Conservation (phyloP, 1,140 invertebrate genomes). For the Drosophila simulans region DNA sequence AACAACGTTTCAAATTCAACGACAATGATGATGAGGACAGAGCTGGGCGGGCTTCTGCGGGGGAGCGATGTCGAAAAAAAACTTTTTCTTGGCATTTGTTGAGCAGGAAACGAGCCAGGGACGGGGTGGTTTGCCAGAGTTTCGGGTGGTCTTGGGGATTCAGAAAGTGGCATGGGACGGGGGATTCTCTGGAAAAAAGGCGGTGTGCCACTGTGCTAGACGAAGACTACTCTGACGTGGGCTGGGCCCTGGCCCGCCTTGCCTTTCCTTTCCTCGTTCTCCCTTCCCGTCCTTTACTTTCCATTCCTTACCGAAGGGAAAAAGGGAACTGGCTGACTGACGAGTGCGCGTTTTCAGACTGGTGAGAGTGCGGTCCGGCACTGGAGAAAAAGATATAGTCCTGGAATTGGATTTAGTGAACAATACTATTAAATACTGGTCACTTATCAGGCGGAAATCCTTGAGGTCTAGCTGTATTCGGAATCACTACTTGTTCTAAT, state of each 20-base stretch:
- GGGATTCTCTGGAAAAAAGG: conserved; percentile 46
- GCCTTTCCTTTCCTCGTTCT: conserved; percentile 51
- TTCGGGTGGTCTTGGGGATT: conserved; percentile 6
- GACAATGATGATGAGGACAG: conserved; percentile 71
- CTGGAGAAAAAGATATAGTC: background rate
- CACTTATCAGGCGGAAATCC: no score
- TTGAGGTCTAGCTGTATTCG: no score
- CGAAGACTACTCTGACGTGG: conserved; percentile 33
- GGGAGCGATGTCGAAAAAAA: conserved; percentile 51
- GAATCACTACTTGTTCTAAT: no score
- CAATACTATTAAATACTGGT: no score
- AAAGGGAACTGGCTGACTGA: conserved; percentile 64
- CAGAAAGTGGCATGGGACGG: conserved; percentile 6
- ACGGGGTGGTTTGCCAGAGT: conserved; percentile 16
- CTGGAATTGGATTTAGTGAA: background rate
- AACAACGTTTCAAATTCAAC: conserved; percentile 83
- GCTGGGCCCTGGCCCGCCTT: conserved; percentile 49
- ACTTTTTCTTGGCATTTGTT: conserved; percentile 83
- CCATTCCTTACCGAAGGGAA: conserved; percentile 40
- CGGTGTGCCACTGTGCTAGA: conserved; percentile 58
- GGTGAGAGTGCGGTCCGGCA: conserved; percentile 20
- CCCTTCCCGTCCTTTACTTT: conserved; percentile 49
- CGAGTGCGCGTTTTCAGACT: conserved; percentile 70
- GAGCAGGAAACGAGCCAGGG: conserved; percentile 69
- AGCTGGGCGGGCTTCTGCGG: conserved; percentile 17